Evolutionary conservation across 30 jellyfish, hydroid and myxozoan genomes (phyloP).

Genomic region (Chrysaora quinquecirrha): DNA sequence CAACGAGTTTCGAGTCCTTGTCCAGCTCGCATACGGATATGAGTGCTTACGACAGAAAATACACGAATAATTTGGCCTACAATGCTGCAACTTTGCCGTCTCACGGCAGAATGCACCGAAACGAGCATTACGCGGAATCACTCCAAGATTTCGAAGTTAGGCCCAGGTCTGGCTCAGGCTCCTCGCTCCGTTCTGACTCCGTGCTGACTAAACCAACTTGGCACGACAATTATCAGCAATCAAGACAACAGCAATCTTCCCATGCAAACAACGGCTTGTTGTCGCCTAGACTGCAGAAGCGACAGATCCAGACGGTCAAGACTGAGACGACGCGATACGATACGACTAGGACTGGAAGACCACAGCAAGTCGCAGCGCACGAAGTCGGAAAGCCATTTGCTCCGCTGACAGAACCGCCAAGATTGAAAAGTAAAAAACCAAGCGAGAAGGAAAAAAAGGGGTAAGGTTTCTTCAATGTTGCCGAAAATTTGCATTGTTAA

Average conservation of each 20-base stretch:
- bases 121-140: slow-evolving; percentile 76
- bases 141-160: slow-evolving; percentile 74
- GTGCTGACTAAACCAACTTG: slow-evolving; percentile 65
- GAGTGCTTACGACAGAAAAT: slow-evolving; percentile 40
- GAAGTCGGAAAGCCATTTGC: slow-evolving; percentile 4
- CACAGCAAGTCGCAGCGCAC: slow-evolving; percentile 1
- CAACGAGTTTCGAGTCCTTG: slow-evolving; percentile 57
- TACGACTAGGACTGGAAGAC: slow-evolving; percentile 5
- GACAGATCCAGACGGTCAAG: slow-evolving; percentile 16
- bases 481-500: too few relatives aligned
- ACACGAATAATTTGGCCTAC: slow-evolving; percentile 17
- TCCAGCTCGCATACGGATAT: slow-evolving; percentile 67
- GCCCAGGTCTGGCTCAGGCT: slow-evolving; percentile 76
- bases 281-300: slow-evolving; percentile 35
- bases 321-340: slow-evolving; percentile 46
- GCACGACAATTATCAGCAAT: slow-evolving; percentile 9
- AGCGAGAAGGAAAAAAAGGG: slow-evolving; percentile 56
- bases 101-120: slow-evolving; percentile 28
- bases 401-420: slow-evolving; percentile 35
- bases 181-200: slow-evolving; percentile 82
- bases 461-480: slow-evolving; percentile 39
- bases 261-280: slow-evolving; percentile 46
- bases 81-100: slow-evolving; percentile 44
- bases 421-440: slow-evolving; percentile 30
- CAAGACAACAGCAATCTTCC: slow-evolving; percentile 14